Base-by-base conservation (phyloP, 2,888 invertebrate species). In the Creontiades dilutus region DNA sequence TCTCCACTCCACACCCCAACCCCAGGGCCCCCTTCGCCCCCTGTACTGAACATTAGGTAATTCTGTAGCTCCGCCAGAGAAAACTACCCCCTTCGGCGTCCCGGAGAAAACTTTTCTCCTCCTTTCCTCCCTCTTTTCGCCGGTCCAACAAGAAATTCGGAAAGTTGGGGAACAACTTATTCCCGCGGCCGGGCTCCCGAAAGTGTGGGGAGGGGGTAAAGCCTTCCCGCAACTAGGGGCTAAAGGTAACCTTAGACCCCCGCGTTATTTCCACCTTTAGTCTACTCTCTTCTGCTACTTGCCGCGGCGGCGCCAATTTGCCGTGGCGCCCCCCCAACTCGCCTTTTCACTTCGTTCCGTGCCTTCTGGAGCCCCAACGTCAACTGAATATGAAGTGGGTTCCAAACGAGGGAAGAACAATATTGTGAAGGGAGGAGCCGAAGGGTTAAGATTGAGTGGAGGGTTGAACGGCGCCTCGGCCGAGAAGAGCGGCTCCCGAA, bases 371-470 rank as follows among this genome's bases (percentile, higher is more conserved):
- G 55, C 9, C 37, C 85, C 57, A 61, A 85, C 85, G 85, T 85
- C 85, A 85, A 57, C 85, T 85, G 85, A 85, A 85, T 85, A 85
- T 85, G 85, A 85, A 85, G 52, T 37, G 85, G 85, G 61, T 57
- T 37, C 23, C 11, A n/a, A 14, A 16, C 28, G 52, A 47, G 1
- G 82, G 52, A 82, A 82, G 82, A 82, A 55, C 82, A 52, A 82
- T 48, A 27, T 48, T 19, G 23, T n/a, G 47, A 28, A 28, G 37
- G 52, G 52, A 16, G 52, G 52, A 11, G 52, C 5, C 16, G 16
- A 11, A 52, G 52, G 52, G 52, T 13, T 52, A 16, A 52, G 52
- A 52, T 13, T 52, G 52, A 13, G 37, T 37, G 52, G 16, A 12
- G 52, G 52, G 14, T 16, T 13, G 52, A 52, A 16, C 52, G 52